Percentiles rank a stretch among this genome's conserved stretches.
Evolutionary conservation across 2,797 vertebrate species (phyloP).

Genomic region (Micromesistius poutassou): DNA sequence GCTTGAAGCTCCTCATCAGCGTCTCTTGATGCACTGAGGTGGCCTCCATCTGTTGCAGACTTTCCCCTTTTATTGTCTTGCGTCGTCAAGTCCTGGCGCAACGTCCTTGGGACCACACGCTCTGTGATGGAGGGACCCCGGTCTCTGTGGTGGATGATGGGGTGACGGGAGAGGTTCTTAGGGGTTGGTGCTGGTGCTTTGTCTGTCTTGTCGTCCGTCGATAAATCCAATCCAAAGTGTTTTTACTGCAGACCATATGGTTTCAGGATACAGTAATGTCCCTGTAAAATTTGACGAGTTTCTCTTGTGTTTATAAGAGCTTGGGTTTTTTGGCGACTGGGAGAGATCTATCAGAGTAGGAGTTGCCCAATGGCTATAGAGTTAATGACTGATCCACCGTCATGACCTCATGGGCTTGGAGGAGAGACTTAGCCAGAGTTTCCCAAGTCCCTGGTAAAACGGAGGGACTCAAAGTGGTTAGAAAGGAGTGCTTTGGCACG

Average conservation of each 20-base stretch:
- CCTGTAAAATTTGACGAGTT: background rate
- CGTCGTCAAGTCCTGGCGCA: constrained; percentile 58
- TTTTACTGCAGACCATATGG: background rate
- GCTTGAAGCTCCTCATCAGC: constrained; percentile 66
- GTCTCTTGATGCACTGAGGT: constrained; percentile 63
- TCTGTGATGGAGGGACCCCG: constrained; percentile 6
- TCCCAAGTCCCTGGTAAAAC: constrained; percentile 33
- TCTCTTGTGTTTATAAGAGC: background rate
- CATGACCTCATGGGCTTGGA: constrained; percentile 22
- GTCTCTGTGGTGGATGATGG: background rate
- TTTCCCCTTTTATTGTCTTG: constrained; percentile 58
- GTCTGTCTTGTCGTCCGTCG: background rate
- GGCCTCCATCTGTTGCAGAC: constrained; percentile 66
- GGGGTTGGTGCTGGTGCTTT: background rate
- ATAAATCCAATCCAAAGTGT: background rate
- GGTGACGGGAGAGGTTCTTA: background rate
- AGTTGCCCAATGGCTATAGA: background rate
- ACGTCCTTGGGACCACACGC: constrained; percentile 16
- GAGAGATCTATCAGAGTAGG: background rate
- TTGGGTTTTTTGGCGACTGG: background rate
- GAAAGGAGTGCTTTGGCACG: constrained; percentile 56
- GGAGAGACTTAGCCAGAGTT: constrained; percentile 54
- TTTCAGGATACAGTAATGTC: background rate
- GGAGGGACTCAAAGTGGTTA: constrained; percentile 49
- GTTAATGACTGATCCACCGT: constrained; percentile 40